Evolutionary conservation across 1,140 invertebrate genomes (phyloP), one percentile per base, ranked within the genome.

Genomic region (Cyclargus thomasi): DNA sequence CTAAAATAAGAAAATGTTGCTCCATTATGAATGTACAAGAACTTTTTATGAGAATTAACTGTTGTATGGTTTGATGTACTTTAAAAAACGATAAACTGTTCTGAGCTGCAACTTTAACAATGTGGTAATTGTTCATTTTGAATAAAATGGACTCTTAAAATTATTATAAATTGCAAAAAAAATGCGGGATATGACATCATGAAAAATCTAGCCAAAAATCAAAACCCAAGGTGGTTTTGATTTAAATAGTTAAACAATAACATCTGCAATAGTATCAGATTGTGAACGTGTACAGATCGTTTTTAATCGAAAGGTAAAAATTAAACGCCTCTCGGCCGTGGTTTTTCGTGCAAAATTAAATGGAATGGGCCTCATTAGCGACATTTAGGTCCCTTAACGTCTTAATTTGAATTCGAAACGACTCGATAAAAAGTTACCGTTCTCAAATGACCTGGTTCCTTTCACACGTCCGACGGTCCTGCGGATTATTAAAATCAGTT

Each of bases 351-450:
- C 77, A 79, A 80, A 77, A 79, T 77, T 78, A 78, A 64, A 78
- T 69, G 55, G 67, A 68, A 74, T 68, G 64, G 73, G 22, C 53
- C 74, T 82, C 82, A 81, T 84, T 84, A 82, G 75, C 71, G 75
- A 74, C 77, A 70, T 74, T 76, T 77, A 73, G 74, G 80, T 81
- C 72, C 64, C 70, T 80, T 75, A 79, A 82, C 76, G 75, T 81
- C 77, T 84, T 81, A 76, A 82, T 84, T 84, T 84, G 78, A 84
- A 82, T 79, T 78, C 73, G 72, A 70, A 62, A 63, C 71, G 71
- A 75, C 71, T 69, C 68, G 71, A 73, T 74, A 80, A 77, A 74
- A 78, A 73, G 67, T 72, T 76, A 72, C 67, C 71, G 70, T 71
- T 70, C 73, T 76, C 75, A 67, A 74, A 74, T 71, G 66, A 63